Base-by-base conservation (phyloP, 2,888 invertebrate species). In the Epicampocera succincta region DNA sequence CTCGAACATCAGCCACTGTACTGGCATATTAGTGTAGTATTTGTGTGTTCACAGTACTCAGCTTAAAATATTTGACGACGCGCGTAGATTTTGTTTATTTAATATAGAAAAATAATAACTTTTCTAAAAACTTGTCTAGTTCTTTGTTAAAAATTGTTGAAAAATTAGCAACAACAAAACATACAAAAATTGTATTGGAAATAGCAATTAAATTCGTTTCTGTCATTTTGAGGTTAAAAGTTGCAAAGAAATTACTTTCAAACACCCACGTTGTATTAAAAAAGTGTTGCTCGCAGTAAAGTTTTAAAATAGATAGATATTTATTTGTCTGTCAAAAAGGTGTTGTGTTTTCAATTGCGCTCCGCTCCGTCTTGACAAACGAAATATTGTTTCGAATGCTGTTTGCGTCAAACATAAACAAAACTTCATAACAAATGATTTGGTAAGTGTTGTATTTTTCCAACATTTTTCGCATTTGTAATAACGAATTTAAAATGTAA, bases 31-130 rank as follows among this genome's bases (percentile, higher is more conserved):
- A 87, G 87, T 87, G 86, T 87, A 86, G 87, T 87, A 86, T 87
- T 87, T 87, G 87, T 87, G 86, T 87, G 87, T 85, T 85, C 86
- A 86, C 87, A 87, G 87, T 86, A 86, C 84, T 85, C 86, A 84
- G 85, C 85, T 84, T 84, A 79, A 80, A 83, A 72, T 50, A 83
- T 83, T 73, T 79, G 83, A 80, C 84, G 84, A 80, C 85, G 85
- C 85, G 84, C 76, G 82, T 83, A 73, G 38, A 74, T 40, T 68
- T 73, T 71, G 46, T 71, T 82, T 82, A 44, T 21, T 54, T 52
- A 9, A n/a, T n/a, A 42, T 46, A 63, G 1, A 44, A 73, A 38
- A 40, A 60, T 56, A 48, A 58, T 52, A 71, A 61, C 48, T 56
- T 50, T 33, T 8, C 52, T 58, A 13, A 56, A 60, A 50, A n/a